These are phyloP conservation scores for Seira ritae DNA, from an alignment of 2,888 invertebrate genomes.

Conservation along the genomic window DNA sequence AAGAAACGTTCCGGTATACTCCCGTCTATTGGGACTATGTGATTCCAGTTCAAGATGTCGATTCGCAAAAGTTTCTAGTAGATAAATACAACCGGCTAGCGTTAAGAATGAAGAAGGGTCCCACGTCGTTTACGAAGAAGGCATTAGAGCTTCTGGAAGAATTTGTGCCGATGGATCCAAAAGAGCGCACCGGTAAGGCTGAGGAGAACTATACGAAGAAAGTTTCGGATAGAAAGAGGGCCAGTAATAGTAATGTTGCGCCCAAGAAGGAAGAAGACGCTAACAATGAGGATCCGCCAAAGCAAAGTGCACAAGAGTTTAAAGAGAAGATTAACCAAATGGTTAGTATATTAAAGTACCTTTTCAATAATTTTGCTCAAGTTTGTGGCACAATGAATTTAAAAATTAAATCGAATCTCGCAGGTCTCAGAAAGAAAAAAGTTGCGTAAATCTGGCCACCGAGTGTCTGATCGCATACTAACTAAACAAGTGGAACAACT, in stretches of 20 bases:
- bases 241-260: no score
- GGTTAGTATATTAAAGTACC: background rate
- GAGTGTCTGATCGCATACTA: constrained; percentile 46
- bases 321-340: background rate
- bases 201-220: background rate
- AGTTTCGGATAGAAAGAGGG: no score
- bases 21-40: constrained; percentile 53
- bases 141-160: constrained; percentile 43
- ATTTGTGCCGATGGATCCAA: constrained; percentile 10
- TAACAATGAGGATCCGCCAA: background rate
- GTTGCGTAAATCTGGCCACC: constrained; percentile 27
- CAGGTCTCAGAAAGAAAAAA: background rate
- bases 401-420: no score
- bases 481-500: constrained; percentile 24
- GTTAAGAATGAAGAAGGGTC: constrained; percentile 40
- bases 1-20: constrained; percentile 51
- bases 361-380: no score
- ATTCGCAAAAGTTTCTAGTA: constrained; percentile 38
- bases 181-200: constrained; percentile 19
- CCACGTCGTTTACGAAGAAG: constrained; percentile 17
- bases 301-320: background rate
- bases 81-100: constrained; percentile 42
- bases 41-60: constrained; percentile 45
- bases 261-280: background rate
- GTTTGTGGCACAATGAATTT: no score